phyloP scores from a whole-genome alignment of 2,113 vertebrate genomes.

The Gymnocephalus cernua region DNA sequence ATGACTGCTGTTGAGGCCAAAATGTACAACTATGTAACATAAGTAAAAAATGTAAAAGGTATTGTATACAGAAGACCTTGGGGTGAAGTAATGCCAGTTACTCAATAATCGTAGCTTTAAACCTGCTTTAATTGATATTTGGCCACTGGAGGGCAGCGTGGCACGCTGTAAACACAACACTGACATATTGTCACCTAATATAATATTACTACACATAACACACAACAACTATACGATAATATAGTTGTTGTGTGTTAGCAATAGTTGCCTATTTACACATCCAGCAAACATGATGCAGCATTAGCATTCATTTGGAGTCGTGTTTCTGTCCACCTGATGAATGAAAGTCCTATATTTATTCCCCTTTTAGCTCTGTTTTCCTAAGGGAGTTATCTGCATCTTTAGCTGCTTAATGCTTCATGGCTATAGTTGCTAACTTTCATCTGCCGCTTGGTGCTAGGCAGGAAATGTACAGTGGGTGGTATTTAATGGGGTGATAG shows the following conservation, averaged over 20 bases:
- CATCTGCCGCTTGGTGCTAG: neutral
- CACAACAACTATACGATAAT: too few relatives aligned
- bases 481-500: too few relatives aligned
- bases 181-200: neutral
- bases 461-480: neutral
- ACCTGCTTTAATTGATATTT: neutral
- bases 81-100: neutral
- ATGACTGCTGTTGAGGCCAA: neutral
- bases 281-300: neutral
- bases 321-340: neutral
- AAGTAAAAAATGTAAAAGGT: neutral
- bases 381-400: neutral
- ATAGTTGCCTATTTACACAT: neutral
- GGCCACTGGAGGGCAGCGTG: neutral
- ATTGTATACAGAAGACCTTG: neutral
- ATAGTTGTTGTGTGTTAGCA: too few relatives aligned
- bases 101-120: neutral
- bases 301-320: neutral
- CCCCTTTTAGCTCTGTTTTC: neutral
- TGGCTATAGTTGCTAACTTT: neutral
- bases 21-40: slow-evolving; percentile 6
- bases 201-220: too few relatives aligned
- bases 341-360: neutral
- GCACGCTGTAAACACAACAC: neutral
- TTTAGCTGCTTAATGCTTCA: neutral